These are phyloP conservation scores for Nycticryphes semicollaris DNA, from an alignment of 2,113 vertebrate genomes.

Conservation along the genomic window DNA sequence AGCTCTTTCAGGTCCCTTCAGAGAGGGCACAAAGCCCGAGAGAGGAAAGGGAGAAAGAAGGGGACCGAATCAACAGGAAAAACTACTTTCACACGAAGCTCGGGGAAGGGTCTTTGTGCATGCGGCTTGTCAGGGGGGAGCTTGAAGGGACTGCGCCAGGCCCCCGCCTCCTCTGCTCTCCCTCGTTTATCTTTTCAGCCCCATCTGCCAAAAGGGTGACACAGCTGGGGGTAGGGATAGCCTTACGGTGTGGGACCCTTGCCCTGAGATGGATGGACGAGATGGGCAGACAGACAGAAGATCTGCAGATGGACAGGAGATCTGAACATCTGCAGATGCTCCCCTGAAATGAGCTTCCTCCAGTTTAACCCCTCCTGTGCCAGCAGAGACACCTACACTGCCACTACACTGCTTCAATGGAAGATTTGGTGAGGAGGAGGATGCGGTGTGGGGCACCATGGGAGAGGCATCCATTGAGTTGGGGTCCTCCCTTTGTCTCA, in stretches of 20 bases:
- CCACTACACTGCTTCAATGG: accelerated
- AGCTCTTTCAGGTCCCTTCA: slow-evolving; percentile 63
- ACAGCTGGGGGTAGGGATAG: neutral
- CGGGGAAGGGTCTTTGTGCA: slow-evolving; percentile 49
- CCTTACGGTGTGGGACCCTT: neutral
- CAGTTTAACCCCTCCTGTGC: neutral
- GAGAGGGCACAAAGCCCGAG: slow-evolving; percentile 54
- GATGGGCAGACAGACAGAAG: neutral
- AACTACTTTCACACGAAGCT: slow-evolving; percentile 67
- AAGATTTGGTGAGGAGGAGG: accelerated
- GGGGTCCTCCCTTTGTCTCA: neutral
- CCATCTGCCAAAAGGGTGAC: slow-evolving; percentile 7
- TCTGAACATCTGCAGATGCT: neutral
- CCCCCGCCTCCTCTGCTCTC: neutral
- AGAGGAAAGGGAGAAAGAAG: slow-evolving; percentile 47
- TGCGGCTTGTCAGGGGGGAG: neutral
- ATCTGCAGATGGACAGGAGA: neutral
- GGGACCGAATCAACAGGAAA: slow-evolving; percentile 39
- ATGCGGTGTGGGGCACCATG: accelerated
- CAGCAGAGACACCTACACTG: neutral
- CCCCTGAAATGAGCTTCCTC: neutral
- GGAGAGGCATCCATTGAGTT: accelerated
- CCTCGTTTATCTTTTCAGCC: neutral
- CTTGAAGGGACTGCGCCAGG: neutral
- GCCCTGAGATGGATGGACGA: neutral